These are phyloP conservation scores for Agapostemon virescens DNA, from an alignment of 2,888 invertebrate species.

Conservation along the genomic window DNA sequence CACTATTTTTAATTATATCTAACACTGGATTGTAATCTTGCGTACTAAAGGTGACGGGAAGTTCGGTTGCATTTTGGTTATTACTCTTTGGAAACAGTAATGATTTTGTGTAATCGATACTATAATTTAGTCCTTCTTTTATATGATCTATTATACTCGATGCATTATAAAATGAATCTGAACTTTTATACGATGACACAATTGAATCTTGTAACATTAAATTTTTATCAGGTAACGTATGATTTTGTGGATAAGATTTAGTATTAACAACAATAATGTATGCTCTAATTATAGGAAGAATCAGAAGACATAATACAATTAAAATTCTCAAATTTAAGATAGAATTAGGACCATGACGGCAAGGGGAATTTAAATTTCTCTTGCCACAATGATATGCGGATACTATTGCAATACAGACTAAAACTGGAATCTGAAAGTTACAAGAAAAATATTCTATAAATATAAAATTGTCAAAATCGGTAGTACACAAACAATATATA, in stretches of 20 bases:
- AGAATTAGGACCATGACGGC: conserved; percentile 84
- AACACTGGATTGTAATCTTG: conserved; percentile 31
- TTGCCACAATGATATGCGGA: conserved; percentile 92
- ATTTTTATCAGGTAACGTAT: conserved; percentile 14
- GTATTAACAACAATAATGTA: conserved; percentile 84
- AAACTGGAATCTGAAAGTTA: conserved; percentile 85
- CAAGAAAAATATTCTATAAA: conserved; percentile 21
- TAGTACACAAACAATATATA: not conserved
- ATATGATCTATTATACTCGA: conserved; percentile 58
- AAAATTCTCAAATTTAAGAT: conserved; percentile 86
- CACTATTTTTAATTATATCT: conserved; percentile 73
- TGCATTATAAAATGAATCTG: conserved; percentile 18
- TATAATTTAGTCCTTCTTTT: conserved; percentile 59
- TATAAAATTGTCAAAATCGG: conserved; percentile 10
- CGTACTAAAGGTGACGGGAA: conserved; percentile 4
- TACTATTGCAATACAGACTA: conserved; percentile 86
- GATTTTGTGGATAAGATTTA: conserved; percentile 50
- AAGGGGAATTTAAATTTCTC: conserved; percentile 84
- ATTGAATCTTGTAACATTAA: conserved; percentile 6
- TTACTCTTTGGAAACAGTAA: conserved; percentile 64
- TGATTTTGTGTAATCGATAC: conserved; percentile 65
- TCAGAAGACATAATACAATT: conserved; percentile 84
- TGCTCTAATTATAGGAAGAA: conserved; percentile 86
- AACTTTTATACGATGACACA: conserved; percentile 8
- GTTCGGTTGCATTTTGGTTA: conserved; percentile 18